These are phyloP conservation scores for Mastomys natalensis DNA, from an alignment of 2,113 vertebrate genomes.

Conservation along the genomic window DNA sequence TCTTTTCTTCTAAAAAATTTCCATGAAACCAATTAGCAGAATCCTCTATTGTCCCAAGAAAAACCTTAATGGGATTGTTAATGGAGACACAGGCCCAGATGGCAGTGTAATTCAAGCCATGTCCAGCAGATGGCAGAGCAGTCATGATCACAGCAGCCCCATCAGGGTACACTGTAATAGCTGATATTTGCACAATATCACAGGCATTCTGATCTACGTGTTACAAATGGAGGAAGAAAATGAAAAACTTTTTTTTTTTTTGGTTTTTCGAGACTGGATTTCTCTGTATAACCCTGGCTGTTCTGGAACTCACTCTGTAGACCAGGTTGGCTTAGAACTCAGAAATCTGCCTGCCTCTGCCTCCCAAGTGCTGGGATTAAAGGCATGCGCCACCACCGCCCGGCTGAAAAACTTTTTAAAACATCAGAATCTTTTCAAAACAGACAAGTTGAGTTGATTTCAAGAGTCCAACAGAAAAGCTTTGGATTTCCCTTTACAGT, in stretches of 20 bases:
- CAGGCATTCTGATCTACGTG: not conserved
- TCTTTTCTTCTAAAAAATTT: conserved; percentile 11
- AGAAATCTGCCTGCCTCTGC: too few relatives aligned
- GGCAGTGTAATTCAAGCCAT: conserved; percentile 49
- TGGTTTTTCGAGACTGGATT: too few relatives aligned
- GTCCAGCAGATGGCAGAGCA: conserved; percentile 56
- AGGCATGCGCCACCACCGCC: too few relatives aligned
- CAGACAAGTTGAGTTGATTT: conserved; percentile 9
- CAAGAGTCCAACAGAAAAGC: not conserved
- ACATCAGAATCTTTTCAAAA: conserved; percentile 37
- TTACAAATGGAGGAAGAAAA: conserved; percentile 48
- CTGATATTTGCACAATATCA: not conserved
- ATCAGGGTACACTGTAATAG: not conserved
- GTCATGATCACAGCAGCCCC: not conserved
- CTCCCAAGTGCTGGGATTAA: too few relatives aligned
- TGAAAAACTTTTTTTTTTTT: not conserved
- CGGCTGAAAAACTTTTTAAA: not conserved
- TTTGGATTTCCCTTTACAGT: conserved; percentile 38
- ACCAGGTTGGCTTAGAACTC: too few relatives aligned
- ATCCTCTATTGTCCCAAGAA: not conserved
- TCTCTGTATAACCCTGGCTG: too few relatives aligned
- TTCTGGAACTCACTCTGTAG: too few relatives aligned
- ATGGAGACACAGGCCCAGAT: not conserved
- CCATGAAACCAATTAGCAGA: conserved; percentile 1
- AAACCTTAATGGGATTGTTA: not conserved